These are phyloP conservation scores for Pseudobourletiella spinata DNA, from an alignment of 1,140 invertebrate species.

Conservation along the genomic window DNA sequence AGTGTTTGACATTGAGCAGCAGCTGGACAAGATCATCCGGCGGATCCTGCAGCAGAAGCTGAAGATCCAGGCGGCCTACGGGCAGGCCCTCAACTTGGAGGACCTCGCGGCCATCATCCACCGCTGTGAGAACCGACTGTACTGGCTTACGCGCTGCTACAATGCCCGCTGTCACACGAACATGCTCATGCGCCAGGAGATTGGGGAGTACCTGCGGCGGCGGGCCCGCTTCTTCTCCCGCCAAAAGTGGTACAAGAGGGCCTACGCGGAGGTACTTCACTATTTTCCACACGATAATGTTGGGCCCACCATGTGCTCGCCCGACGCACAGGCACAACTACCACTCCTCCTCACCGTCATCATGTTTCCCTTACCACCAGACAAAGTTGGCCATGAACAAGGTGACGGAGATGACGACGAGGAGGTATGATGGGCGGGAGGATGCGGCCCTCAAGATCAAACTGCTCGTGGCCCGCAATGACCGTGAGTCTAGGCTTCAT, in stretches of 20 bases:
- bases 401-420: neutral
- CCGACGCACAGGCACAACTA: too few species aligned
- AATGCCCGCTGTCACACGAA: neutral
- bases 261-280: too few species aligned
- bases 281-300: too few species aligned
- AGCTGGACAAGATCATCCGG: neutral
- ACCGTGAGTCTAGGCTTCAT: neutral
- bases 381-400: neutral
- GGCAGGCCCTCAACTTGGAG: neutral
- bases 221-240: neutral
- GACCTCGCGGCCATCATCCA: neutral
- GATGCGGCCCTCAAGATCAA: neutral
- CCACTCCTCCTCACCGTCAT: neutral
- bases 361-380: neutral
- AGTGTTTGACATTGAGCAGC: neutral
- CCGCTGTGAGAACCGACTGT: neutral
- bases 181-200: neutral
- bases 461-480: neutral
- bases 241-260: neutral
- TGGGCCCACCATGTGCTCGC: too few species aligned
- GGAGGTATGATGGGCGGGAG: neutral
- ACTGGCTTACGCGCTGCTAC: neutral
- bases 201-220: neutral
- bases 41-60: neutral
- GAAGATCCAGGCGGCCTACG: neutral